Conservation (phyloP, 2,113 vertebrate genomes). For the Hucho hucho region DNA sequence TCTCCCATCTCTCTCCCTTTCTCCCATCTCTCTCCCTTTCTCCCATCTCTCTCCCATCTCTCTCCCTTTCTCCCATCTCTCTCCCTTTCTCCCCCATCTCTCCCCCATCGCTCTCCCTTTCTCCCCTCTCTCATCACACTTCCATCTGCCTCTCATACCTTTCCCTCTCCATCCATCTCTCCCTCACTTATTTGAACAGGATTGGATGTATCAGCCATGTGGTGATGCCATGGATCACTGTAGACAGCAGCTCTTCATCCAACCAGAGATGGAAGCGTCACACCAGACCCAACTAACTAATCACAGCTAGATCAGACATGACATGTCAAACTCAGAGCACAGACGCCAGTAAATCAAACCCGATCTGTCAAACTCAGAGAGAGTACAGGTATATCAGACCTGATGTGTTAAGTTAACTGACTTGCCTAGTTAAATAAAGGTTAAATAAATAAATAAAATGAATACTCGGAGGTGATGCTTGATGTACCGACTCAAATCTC, state of each 20-base stretch:
- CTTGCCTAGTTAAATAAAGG: too few species aligned
- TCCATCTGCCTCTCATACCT: background rate
- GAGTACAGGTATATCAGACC: background rate
- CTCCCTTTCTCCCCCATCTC: background rate
- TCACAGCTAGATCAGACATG: conserved; percentile 3
- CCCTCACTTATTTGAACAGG: background rate
- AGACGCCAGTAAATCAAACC: background rate
- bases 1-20: background rate
- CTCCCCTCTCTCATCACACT: background rate
- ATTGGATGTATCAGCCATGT: too few species aligned
- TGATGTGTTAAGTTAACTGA: conserved; percentile 1
- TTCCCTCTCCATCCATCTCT: background rate
- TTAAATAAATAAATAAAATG: background rate
- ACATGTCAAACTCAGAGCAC: conserved; percentile 3
- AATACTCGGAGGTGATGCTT: background rate
- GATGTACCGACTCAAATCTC: too few species aligned
- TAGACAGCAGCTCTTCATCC: background rate
- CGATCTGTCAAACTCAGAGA: background rate
- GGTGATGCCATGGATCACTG: too few species aligned
- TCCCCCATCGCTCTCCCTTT: too few species aligned
- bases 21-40: background rate
- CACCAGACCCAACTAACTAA: background rate
- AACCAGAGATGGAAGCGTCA: background rate
- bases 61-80: too few species aligned
- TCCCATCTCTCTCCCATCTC: background rate